Percentiles rank a stretch among this genome's conserved stretches.
Conservation (phyloP, 2,113 vertebrate species). For the Atrichornis clamosus region DNA sequence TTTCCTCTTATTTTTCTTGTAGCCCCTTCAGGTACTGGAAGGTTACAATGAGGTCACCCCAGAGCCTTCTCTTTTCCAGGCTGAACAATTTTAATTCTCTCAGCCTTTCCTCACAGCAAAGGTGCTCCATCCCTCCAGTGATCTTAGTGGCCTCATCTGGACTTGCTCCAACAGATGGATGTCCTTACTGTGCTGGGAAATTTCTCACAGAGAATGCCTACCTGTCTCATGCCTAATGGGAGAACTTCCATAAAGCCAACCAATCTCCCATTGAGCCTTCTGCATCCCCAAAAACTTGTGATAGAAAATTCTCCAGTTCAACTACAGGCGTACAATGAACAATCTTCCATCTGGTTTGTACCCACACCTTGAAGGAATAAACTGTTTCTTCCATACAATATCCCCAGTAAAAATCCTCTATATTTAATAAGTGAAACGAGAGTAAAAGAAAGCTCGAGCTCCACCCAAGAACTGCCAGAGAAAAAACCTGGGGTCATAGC, state of each 20-base stretch:
- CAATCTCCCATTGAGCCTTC: neutral
- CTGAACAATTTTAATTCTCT: neutral
- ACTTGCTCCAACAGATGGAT: neutral
- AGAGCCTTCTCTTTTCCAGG: neutral
- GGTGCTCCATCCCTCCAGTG: neutral
- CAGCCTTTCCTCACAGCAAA: neutral
- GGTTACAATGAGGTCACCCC: neutral
- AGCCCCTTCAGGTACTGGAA: neutral
- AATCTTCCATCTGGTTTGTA: neutral
- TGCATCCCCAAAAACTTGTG: neutral
- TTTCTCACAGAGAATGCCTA: neutral
- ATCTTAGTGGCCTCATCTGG: neutral
- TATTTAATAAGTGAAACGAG: neutral
- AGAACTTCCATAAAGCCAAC: neutral
- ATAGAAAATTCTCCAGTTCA: neutral
- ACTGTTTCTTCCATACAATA: neutral
- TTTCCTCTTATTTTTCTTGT: neutral
- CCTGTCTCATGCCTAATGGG: neutral
- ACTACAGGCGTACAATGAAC: accelerated
- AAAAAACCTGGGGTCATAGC: neutral
- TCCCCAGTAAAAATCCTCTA: neutral
- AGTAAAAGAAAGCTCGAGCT: neutral
- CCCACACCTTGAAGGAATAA: accelerated
- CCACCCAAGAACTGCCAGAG: neutral
- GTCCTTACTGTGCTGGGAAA: neutral